These are phyloP conservation scores for Sebastes cheni DNA, from an alignment of 2,797 vertebrate species.

Conservation along the genomic window DNA sequence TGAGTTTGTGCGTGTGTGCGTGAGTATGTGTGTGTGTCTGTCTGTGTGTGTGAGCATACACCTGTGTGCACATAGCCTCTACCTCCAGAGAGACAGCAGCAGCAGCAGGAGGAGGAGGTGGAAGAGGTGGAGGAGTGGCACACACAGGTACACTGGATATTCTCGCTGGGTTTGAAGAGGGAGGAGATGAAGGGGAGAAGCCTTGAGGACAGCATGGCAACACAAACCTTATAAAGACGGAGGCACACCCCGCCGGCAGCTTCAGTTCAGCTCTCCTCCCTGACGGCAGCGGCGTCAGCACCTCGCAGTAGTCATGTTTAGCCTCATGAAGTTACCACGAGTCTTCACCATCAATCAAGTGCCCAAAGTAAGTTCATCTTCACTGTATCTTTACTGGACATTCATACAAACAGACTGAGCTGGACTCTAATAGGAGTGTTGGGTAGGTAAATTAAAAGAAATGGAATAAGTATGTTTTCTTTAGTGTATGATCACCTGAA, in stretches of 20 bases:
- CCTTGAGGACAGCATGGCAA: slow-evolving; percentile 63
- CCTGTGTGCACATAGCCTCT: slow-evolving; percentile 23
- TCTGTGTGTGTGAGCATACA: slow-evolving; percentile 30
- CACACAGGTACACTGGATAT: slow-evolving; percentile 67
- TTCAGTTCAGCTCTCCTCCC: slow-evolving; percentile 28
- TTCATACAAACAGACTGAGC: neutral
- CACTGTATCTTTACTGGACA: neutral
- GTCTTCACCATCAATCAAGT: slow-evolving; percentile 89
- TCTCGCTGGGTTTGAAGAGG: slow-evolving; percentile 59
- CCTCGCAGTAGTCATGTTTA: slow-evolving; percentile 79
- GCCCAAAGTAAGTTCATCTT: slow-evolving; percentile 87
- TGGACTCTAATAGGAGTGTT: neutral
- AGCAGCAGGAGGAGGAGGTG: neutral
- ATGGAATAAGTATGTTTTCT: neutral
- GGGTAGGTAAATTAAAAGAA: neutral
- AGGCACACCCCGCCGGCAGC: slow-evolving; percentile 24
- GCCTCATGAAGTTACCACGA: slow-evolving; percentile 83
- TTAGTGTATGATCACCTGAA: too few species aligned
- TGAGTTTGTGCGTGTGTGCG: slow-evolving; percentile 4
- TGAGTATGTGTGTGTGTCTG: neutral
- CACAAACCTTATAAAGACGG: slow-evolving; percentile 48
- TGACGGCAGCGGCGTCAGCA: slow-evolving; percentile 9
- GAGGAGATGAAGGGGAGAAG: slow-evolving; percentile 51
- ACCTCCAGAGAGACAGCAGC: slow-evolving; percentile 12
- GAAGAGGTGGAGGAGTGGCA: slow-evolving; percentile 42